Percentiles rank a stretch among this genome's conserved stretches.
These are phyloP conservation scores for Smutsia temminckii DNA, from an alignment of 2,797 vertebrate genomes.

Conservation along the genomic window DNA sequence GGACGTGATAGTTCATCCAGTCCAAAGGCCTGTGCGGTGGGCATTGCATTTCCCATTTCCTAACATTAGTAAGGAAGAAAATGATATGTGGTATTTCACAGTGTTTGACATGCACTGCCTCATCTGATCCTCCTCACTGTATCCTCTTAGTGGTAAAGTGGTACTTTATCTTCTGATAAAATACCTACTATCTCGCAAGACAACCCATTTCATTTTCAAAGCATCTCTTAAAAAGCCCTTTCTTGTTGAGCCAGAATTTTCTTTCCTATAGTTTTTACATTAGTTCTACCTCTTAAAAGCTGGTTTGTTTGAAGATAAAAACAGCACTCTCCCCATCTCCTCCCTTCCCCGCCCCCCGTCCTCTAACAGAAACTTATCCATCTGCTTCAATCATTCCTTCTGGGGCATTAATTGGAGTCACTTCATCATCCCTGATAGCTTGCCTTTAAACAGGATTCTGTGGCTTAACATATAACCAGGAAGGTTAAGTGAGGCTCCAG, in stretches of 20 bases:
- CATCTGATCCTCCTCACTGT: not conserved
- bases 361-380: not conserved
- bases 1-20: not conserved
- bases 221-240: slow-evolving; percentile 11
- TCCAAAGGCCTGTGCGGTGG: not conserved
- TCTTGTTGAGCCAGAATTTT: not conserved
- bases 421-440: not conserved
- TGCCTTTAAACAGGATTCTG: not conserved
- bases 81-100: not conserved
- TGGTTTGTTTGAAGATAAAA: slow-evolving; percentile 42
- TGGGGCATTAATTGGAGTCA: not conserved
- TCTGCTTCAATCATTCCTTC: not conserved
- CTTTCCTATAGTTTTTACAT: slow-evolving; percentile 11
- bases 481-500: not conserved
- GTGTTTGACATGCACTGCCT: not conserved
- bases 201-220: slow-evolving; percentile 28
- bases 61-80: not conserved
- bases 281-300: slow-evolving; percentile 26
- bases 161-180: not conserved
- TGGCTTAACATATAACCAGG: not conserved
- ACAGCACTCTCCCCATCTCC: not conserved
- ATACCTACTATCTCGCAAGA: not conserved
- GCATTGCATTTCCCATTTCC: not conserved
- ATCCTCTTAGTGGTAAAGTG: not conserved
- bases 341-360: no score